Percentiles rank a stretch among this genome's conserved stretches.
These are phyloP conservation scores for Hippopotamyrus pictus DNA, from an alignment of 2,797 vertebrate species.

Conservation along the genomic window DNA sequence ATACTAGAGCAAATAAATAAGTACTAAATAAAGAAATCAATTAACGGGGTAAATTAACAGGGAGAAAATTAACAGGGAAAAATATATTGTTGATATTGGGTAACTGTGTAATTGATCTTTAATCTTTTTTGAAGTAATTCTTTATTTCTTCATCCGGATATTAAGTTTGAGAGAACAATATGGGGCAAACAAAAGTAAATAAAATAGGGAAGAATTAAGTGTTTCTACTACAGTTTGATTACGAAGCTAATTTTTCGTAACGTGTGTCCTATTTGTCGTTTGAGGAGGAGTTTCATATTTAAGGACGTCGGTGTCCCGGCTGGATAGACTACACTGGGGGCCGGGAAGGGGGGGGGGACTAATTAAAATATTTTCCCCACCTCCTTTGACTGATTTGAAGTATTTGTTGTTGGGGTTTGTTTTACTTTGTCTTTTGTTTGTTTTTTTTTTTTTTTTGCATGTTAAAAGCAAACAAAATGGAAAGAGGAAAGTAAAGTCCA, in stretches of 20 bases:
- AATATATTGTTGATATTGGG: not conserved
- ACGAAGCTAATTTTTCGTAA: not conserved
- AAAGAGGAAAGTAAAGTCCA: slow-evolving; percentile 54
- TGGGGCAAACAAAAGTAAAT: not conserved
- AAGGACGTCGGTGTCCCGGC: not conserved
- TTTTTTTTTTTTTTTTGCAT: slow-evolving; percentile 31
- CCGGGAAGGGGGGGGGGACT: not conserved
- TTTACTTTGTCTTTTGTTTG: not conserved
- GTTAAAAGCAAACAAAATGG: slow-evolving; percentile 46
- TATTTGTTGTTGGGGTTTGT: slow-evolving; percentile 14
- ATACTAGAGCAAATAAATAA: slow-evolving; percentile 17
- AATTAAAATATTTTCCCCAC: slow-evolving; percentile 21
- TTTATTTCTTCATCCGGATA: slow-evolving; percentile 26
- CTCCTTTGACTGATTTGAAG: slow-evolving; percentile 23
- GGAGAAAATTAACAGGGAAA: not conserved
- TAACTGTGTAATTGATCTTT: not conserved
- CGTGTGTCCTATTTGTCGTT: not conserved
- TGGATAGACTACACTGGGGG: not conserved
- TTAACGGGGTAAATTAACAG: not conserved
- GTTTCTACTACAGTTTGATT: not conserved
- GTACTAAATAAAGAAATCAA: slow-evolving; percentile 2
- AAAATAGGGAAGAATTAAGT: not conserved
- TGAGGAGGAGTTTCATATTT: not conserved
- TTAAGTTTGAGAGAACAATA: not conserved
- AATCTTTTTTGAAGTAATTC: slow-evolving; percentile 11